Conservation (phyloP, 64 coral and sea anemone genomes). For the Montipora foliosa region DNA sequence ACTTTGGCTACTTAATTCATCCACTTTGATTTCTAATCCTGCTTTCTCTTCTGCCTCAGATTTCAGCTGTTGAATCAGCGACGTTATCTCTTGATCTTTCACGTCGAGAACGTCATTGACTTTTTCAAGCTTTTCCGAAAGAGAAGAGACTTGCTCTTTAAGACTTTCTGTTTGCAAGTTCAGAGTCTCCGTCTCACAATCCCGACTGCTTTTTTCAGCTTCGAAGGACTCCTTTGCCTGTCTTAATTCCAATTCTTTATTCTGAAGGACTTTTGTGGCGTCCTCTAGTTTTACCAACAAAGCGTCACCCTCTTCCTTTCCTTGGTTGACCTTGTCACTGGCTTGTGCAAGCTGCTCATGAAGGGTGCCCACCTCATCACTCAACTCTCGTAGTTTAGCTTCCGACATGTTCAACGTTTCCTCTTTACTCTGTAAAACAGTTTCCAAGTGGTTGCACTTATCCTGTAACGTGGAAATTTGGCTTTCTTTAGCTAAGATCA, state of each 20-base stretch:
- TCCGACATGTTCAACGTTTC: background rate
- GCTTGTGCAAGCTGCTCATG: background rate
- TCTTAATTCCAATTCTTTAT: constrained; percentile 44
- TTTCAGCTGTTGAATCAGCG: constrained; percentile 62
- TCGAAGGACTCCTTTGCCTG: constrained; percentile 1
- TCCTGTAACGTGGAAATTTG: background rate
- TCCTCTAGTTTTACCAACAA: constrained; percentile 16
- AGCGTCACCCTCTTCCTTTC: constrained; percentile 10
- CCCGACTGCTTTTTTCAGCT: background rate
- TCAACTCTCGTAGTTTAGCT: background rate
- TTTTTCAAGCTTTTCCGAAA: constrained; percentile 23
- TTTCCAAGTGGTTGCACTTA: background rate
- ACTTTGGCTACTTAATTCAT: constrained; percentile 31
- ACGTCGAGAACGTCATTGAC: background rate
- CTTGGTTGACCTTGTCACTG: background rate
- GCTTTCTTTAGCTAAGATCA: background rate
- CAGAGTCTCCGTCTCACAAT: background rate
- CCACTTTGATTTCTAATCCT: constrained; percentile 8
- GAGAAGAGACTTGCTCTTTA: constrained; percentile 2
- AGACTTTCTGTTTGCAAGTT: constrained; percentile 1
- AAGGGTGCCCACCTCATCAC: background rate
- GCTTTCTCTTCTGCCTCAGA: constrained; percentile 60
- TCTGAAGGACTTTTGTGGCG: background rate
- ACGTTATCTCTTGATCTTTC: constrained; percentile 36
- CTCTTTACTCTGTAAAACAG: constrained; percentile 18